Evolutionary conservation across 1,140 invertebrate species (phyloP).

Genomic region (Drosophila burlai): DNA sequence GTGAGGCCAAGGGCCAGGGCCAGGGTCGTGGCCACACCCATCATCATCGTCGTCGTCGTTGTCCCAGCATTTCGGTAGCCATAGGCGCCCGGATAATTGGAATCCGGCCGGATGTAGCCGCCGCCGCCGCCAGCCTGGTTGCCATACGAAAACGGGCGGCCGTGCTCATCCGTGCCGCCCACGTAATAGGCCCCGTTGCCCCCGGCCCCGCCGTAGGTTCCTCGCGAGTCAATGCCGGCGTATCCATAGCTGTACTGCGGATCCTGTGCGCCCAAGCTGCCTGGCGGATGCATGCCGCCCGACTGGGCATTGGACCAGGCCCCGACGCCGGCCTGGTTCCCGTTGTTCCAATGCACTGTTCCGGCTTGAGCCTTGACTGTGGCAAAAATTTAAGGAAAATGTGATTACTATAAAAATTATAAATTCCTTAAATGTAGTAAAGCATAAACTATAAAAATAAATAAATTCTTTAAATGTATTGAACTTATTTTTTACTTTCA

Average conservation of each 20-base stretch:
- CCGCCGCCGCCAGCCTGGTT: constrained; percentile 28
- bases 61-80: constrained; percentile 34
- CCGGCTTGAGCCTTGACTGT: constrained; percentile 52
- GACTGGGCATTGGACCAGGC: constrained; percentile 51
- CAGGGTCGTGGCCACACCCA: constrained; percentile 20
- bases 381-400: background rate
- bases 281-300: constrained; percentile 66
- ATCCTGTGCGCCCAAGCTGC: constrained; percentile 49
- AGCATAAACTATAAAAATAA: too few species aligned
- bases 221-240: constrained; percentile 68
- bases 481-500: too few species aligned
- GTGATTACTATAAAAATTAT: background rate
- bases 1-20: constrained; percentile 20
- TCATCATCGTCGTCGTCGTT: background rate
- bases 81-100: constrained; percentile 55
- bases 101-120: constrained; percentile 29
- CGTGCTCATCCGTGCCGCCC: constrained; percentile 69
- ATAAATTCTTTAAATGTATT: too few species aligned
- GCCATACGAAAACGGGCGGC: constrained; percentile 62
- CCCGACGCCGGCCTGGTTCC: constrained; percentile 35
- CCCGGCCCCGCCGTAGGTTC: constrained; percentile 67
- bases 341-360: constrained; percentile 51
- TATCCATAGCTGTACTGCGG: constrained; percentile 69
- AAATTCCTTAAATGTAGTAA: background rate
- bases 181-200: constrained; percentile 77